These are phyloP conservation scores for Cladorhizidae sp. DNA, from an alignment of 37 sponge, comb jelly and placozoan species.

Conservation along the genomic window DNA sequence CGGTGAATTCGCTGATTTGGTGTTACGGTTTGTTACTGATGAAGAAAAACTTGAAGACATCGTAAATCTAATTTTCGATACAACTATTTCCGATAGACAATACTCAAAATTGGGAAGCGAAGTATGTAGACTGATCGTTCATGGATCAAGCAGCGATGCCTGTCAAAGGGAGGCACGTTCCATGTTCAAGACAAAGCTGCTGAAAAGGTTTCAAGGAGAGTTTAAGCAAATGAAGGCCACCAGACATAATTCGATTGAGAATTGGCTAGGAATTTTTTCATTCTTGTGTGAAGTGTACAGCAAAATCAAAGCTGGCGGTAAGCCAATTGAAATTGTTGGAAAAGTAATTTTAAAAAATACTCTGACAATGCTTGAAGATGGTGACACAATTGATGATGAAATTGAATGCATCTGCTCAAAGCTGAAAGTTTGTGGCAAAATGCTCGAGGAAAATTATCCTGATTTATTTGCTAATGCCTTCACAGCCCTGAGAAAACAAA, in stretches of 20 bases:
- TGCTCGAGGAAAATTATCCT: constrained; percentile 25
- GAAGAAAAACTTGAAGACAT: constrained; percentile 30
- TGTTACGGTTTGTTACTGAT: constrained; percentile 27
- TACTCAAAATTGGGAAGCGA: constrained; percentile 51
- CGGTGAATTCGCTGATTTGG: constrained; percentile 65
- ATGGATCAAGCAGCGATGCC: neutral
- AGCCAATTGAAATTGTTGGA: constrained; percentile 26
- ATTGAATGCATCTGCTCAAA: constrained; percentile 63
- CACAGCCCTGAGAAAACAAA: constrained; percentile 22
- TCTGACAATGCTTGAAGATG: constrained; percentile 20
- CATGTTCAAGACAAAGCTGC: constrained; percentile 27
- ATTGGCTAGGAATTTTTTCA: constrained; percentile 68
- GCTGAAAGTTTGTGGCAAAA: constrained; percentile 56
- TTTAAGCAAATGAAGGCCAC: constrained; percentile 45
- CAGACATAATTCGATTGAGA: constrained; percentile 63
- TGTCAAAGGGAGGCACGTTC: constrained; percentile 4
- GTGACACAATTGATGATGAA: constrained; percentile 68
- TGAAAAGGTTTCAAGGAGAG: constrained; percentile 36
- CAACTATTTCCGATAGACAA: constrained; percentile 31
- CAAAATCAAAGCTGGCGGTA: constrained; percentile 10
- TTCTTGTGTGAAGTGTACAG: constrained; percentile 58
- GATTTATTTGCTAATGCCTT: constrained; percentile 1
- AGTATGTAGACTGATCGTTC: constrained; percentile 45
- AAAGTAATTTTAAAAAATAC: constrained; percentile 25
- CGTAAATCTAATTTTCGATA: constrained; percentile 43